Conservation (phyloP, 2,113 vertebrate species). For the Sialia sialis region DNA sequence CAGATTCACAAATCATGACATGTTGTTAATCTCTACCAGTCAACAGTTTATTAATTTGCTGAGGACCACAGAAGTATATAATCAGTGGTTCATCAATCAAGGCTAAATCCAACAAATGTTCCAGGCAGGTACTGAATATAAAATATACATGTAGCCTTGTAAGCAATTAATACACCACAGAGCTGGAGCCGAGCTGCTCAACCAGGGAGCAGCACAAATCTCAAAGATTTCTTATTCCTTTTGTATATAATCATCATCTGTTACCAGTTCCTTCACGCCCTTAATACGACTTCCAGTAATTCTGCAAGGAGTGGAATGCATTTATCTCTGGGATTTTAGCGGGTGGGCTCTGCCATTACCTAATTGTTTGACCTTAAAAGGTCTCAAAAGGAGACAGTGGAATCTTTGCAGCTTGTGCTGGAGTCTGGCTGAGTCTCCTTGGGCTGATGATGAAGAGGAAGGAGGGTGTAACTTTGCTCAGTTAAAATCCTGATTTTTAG, state of each 20-base stretch:
- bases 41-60: slow-evolving; percentile 67
- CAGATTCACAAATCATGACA: slow-evolving; percentile 33
- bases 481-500: rapidly evolving
- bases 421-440: background rate
- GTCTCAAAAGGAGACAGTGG: background rate
- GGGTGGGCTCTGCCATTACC: background rate
- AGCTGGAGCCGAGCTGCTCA: background rate
- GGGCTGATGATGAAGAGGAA: background rate
- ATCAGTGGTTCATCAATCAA: slow-evolving; percentile 66
- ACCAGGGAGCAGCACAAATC: slow-evolving; percentile 26
- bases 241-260: slow-evolving; percentile 25
- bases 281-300: slow-evolving; percentile 33
- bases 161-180: slow-evolving; percentile 56
- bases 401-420: background rate
- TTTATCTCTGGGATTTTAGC: background rate
- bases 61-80: slow-evolving; percentile 54
- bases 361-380: background rate
- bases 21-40: slow-evolving; percentile 64
- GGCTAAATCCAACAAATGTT: slow-evolving; percentile 63
- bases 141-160: slow-evolving; percentile 60
- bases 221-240: slow-evolving; percentile 43
- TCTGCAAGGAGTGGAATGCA: background rate
- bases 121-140: slow-evolving; percentile 57
- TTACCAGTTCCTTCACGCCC: background rate
- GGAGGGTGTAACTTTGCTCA: rapidly evolving